phyloP scores from a whole-genome alignment of 2,797 vertebrate genomes.

The Pristis pectinata region DNA sequence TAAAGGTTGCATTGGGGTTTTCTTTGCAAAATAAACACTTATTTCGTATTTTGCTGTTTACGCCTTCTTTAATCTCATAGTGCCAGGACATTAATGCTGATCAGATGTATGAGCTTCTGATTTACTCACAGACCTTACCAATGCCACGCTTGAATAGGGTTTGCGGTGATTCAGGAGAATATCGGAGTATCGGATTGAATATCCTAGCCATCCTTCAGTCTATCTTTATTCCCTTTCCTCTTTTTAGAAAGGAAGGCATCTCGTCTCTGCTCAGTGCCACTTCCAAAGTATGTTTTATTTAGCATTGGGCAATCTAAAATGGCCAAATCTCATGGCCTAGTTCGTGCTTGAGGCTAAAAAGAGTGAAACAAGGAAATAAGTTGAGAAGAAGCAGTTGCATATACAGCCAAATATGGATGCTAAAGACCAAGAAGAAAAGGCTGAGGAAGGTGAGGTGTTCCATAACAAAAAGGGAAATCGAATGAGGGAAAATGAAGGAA shows the following conservation, averaged over 20 bases:
- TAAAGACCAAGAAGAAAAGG: not conserved
- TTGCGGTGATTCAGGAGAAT: not conserved
- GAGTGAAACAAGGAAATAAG: too few species aligned
- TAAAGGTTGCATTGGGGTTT: not conserved
- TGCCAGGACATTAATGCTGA: not conserved
- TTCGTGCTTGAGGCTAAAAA: not conserved
- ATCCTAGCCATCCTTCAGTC: not conserved
- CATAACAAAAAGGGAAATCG: not conserved
- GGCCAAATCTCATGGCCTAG: not conserved
- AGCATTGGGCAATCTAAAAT: not conserved
- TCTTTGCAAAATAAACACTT: not conserved
- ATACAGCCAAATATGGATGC: not conserved
- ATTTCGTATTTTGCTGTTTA: not conserved
- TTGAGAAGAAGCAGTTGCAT: not conserved
- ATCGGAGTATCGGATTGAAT: not conserved
- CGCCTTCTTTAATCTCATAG: not conserved
- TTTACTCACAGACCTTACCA: not conserved
- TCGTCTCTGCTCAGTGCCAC: not conserved
- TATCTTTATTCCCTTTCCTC: not conserved
- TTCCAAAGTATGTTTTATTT: not conserved
- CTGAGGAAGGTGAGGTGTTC: not conserved
- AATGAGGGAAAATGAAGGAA: not conserved
- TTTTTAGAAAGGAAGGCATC: not conserved
- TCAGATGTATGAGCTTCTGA: not conserved
- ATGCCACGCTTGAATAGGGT: not conserved